Evolutionary conservation across 2,888 invertebrate species (phyloP).

Genomic region (Griposia aprilina): DNA sequence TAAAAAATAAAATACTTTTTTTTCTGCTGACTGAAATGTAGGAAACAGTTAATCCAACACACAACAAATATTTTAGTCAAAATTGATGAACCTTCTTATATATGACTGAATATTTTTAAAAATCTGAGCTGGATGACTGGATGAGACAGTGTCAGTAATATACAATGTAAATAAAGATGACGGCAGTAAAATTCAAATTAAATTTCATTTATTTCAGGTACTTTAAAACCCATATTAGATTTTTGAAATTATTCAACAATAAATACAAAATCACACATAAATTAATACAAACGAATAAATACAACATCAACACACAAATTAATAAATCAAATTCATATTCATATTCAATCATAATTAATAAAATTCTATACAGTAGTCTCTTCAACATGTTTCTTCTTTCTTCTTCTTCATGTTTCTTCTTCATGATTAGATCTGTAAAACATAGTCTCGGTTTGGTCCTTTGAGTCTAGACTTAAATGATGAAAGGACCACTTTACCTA

Average conservation of each 20-base stretch:
- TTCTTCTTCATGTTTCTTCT: too few species aligned
- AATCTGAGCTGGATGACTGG: not conserved
- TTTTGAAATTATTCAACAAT: too few species aligned
- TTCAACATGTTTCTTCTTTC: too few species aligned
- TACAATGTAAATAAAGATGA: not conserved
- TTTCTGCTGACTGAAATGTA: not conserved
- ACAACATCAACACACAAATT: too few species aligned
- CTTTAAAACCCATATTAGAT: too few species aligned
- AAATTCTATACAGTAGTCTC: too few species aligned
- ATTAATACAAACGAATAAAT: too few species aligned
- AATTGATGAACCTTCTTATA: not conserved
- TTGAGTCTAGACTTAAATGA: not conserved
- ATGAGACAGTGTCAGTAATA: not conserved
- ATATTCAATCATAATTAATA: too few species aligned
- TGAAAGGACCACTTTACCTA: slow-evolving; percentile 26
- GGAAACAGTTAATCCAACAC: not conserved
- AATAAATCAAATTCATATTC: too few species aligned
- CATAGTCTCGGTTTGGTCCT: slow-evolving; percentile 10
- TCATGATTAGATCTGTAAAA: not conserved
- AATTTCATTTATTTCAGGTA: too few species aligned
- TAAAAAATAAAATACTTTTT: not conserved
- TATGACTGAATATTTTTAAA: not conserved
- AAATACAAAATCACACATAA: too few species aligned
- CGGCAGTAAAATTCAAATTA: too few species aligned
- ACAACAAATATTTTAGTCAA: not conserved